Percentiles rank a stretch among this genome's conserved stretches.
Evolutionary conservation across 2,113 vertebrate genomes (phyloP).

Genomic region (Uria aalge): DNA sequence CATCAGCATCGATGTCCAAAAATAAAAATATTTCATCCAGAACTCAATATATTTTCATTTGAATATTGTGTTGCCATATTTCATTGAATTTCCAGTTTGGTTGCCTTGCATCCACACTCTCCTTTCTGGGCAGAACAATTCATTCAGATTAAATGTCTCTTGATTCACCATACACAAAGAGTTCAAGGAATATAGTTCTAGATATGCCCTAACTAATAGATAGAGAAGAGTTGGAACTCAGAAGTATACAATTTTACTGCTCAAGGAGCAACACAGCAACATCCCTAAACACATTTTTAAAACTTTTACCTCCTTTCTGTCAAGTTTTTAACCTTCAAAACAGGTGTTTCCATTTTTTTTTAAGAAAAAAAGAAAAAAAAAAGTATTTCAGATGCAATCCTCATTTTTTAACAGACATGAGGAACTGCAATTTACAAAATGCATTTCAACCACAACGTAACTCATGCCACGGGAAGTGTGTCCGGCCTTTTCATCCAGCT

Average conservation of each 20-base stretch:
- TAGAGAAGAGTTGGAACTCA: background rate
- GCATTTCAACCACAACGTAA: background rate
- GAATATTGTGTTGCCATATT: background rate
- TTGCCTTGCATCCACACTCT: background rate
- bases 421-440: background rate
- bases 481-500: background rate
- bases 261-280: background rate
- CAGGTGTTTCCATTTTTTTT: background rate
- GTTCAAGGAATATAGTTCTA: background rate
- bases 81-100: background rate
- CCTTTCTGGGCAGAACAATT: background rate
- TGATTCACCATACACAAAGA: background rate
- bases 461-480: background rate
- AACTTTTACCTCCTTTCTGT: background rate
- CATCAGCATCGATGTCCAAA: background rate
- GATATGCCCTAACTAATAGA: background rate
- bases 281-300: background rate
- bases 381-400: background rate
- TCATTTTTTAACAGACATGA: background rate
- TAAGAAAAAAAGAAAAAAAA: background rate
- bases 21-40: background rate
- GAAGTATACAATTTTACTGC: background rate
- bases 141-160: background rate
- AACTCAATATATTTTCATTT: background rate
- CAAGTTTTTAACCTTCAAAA: background rate